A percentile compares a stretch with the other conserved stretches of the same genome.
Evolutionary conservation across 1,140 invertebrate species (phyloP).

Genomic region (Stegodyphus mimosarum): DNA sequence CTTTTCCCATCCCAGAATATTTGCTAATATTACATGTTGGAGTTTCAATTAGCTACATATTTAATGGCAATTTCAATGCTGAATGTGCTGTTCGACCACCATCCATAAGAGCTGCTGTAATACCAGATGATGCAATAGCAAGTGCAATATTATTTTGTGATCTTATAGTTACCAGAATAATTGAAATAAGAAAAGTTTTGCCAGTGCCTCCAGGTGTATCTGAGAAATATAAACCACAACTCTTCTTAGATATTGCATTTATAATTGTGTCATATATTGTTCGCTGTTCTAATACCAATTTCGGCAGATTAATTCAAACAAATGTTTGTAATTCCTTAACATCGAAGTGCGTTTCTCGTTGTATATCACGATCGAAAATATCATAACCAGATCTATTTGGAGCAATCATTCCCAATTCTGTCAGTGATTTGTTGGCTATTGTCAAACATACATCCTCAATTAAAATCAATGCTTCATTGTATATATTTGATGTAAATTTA

Average conservation of each 20-base stretch:
- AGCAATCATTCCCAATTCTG: conserved; percentile 1
- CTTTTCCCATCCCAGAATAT: conserved; percentile 11
- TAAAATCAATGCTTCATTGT: no score
- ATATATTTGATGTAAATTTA: no score
- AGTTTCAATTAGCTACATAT: conserved; percentile 35
- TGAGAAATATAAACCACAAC: conserved; percentile 11
- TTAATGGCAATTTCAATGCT: conserved; percentile 69
- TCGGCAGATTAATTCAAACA: conserved; percentile 4
- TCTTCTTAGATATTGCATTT: conserved; percentile 1
- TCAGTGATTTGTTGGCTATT: conserved; percentile 1
- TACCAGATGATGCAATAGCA: conserved; percentile 62
- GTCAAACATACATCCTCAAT: conserved; percentile 7
- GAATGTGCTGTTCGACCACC: conserved; percentile 72
- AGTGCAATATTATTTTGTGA: conserved; percentile 58
- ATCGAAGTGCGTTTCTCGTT: background rate
- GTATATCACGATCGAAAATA: background rate
- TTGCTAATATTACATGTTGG: conserved; percentile 10
- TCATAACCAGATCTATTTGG: background rate
- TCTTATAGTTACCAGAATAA: conserved; percentile 61
- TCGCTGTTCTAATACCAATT: conserved; percentile 15
- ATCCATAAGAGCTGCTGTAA: conserved; percentile 67
- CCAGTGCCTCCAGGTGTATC: conserved; percentile 9
- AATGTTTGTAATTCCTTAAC: background rate
- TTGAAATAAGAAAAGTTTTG: conserved; percentile 42
- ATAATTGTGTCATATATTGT: conserved; percentile 12